These are phyloP conservation scores for Seira musarum DNA, from an alignment of 2,888 invertebrate species.

Conservation along the genomic window DNA sequence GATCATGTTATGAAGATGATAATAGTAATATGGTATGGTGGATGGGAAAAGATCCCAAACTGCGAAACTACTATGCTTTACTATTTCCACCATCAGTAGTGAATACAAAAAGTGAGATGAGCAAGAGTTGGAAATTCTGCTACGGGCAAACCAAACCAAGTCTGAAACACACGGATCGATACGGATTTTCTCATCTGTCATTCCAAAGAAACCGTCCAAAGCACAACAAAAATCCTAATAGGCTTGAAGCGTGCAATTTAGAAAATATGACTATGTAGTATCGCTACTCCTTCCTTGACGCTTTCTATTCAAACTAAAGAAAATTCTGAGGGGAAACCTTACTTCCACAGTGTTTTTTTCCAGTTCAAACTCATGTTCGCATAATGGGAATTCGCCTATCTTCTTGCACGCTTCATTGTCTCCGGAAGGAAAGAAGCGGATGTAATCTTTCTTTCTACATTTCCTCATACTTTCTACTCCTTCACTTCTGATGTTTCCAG, in stretches of 20 bases:
- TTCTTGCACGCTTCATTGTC: conserved; percentile 12
- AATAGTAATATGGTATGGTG: neutral
- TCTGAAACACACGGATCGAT: conserved; percentile 34
- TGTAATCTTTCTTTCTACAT: neutral
- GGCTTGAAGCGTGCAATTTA: conserved; percentile 47
- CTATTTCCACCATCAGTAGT: too few relatives aligned
- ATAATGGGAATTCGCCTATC: conserved; percentile 3
- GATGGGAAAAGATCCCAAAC: conserved; percentile 1
- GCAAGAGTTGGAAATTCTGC: neutral
- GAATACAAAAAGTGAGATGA: conserved; percentile 5
- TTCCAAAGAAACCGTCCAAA: conserved; percentile 35
- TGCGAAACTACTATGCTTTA: neutral
- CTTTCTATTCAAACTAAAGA: neutral
- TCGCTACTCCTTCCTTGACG: neutral
- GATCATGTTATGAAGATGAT: conserved; percentile 7
- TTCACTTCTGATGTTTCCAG: neutral
- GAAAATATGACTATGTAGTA: conserved; percentile 30
- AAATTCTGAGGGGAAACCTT: too few relatives aligned
- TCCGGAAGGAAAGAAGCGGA: conserved; percentile 9
- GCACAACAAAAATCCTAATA: conserved; percentile 28
- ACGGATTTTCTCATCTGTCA: conserved; percentile 53
- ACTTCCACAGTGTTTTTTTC: neutral
- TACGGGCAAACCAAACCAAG: conserved; percentile 6
- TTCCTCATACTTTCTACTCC: neutral
- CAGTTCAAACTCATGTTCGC: neutral